Percentiles rank a stretch among this genome's conserved stretches.
Evolutionary conservation across 1,140 invertebrate genomes (phyloP).

Genomic region (Ips nitidus): DNA sequence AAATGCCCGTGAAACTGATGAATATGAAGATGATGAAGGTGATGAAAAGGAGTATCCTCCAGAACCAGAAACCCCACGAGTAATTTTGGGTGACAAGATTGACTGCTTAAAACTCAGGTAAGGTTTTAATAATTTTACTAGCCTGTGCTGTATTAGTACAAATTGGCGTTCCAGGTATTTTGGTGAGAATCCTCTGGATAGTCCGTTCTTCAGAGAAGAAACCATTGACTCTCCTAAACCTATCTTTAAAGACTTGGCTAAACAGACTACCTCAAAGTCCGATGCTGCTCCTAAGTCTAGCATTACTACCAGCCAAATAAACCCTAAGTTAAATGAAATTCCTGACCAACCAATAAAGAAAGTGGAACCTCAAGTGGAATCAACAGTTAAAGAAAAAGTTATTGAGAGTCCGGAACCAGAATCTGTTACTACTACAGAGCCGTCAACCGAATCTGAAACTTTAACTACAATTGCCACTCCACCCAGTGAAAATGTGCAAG

Average conservation of each 20-base stretch:
- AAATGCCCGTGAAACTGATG: constrained; percentile 46
- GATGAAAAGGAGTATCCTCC: constrained; percentile 25
- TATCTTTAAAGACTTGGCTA: constrained; percentile 35
- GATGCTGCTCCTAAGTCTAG: background rate
- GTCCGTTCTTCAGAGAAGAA: constrained; percentile 70
- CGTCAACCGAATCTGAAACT: background rate
- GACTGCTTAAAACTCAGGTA: constrained; percentile 66
- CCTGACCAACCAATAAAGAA: constrained; percentile 2
- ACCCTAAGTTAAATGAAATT: constrained; percentile 6
- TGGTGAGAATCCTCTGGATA: constrained; percentile 71
- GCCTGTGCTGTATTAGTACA: background rate
- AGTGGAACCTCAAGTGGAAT: background rate
- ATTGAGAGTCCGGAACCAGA: background rate
- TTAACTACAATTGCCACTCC: background rate
- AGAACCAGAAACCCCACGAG: constrained; percentile 51
- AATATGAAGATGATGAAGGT: constrained; percentile 41
- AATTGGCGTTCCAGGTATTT: constrained; percentile 59
- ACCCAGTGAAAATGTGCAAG: constrained; percentile 16
- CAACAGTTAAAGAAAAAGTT: background rate
- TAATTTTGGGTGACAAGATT: constrained; percentile 68
- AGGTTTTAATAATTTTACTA: background rate
- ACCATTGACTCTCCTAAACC: constrained; percentile 39
- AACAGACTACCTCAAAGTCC: background rate
- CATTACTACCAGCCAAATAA: background rate
- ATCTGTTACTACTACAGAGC: background rate